Percentiles rank a stretch among this genome's conserved stretches.
Evolutionary conservation across 1,140 invertebrate species (phyloP).

Genomic region (Aphelinus atriplicis): DNA sequence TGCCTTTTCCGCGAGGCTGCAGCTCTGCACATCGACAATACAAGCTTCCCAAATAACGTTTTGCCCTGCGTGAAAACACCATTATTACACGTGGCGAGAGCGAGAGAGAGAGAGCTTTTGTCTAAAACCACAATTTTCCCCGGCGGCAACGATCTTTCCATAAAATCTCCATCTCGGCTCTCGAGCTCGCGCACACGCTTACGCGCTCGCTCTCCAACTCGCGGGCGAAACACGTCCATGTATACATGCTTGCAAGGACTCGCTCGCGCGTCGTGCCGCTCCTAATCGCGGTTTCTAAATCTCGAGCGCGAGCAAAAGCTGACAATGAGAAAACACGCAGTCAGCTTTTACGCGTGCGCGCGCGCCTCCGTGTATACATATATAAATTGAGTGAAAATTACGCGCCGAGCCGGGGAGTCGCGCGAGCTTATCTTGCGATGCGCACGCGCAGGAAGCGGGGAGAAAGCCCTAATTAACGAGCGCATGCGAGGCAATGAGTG

Average conservation of each 20-base stretch:
- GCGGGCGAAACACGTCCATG: too few relatives aligned
- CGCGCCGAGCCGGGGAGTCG: background rate
- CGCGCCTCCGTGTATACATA: background rate
- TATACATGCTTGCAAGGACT: too few relatives aligned
- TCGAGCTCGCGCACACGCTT: background rate
- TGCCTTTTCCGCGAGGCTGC: too few relatives aligned
- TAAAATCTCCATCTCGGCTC: slow-evolving; percentile 3
- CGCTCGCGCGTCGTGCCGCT: background rate
- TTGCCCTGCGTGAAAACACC: background rate
- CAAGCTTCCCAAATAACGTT: slow-evolving; percentile 1
- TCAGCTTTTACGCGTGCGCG: background rate
- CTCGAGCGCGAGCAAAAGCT: background rate
- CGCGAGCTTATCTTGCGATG: slow-evolving; percentile 4
- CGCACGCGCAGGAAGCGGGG: slow-evolving; percentile 9
- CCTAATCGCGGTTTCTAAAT: slow-evolving; percentile 25
- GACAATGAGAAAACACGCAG: background rate
- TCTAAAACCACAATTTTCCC: slow-evolving; percentile 2
- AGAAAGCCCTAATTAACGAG: slow-evolving; percentile 29
- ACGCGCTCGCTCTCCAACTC: background rate
- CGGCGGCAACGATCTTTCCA: background rate
- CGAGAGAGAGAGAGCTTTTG: slow-evolving; percentile 3
- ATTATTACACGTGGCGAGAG: background rate
- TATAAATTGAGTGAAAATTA: slow-evolving; percentile 14
- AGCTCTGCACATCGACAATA: background rate
- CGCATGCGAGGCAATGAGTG: background rate